phyloP scores from a whole-genome alignment of 2,113 vertebrate species.

The Equus przewalskii region DNA sequence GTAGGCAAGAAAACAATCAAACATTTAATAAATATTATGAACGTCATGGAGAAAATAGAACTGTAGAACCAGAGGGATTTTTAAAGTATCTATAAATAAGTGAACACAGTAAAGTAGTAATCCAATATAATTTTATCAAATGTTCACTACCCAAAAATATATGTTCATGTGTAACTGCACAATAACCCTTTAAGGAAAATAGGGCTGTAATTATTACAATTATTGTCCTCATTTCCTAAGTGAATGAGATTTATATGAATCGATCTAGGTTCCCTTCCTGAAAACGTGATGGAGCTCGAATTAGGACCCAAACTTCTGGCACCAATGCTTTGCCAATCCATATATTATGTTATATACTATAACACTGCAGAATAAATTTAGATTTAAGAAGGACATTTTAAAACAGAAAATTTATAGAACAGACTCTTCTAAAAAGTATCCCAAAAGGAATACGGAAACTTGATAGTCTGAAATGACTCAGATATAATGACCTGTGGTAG shows the following conservation, averaged over 20 bases:
- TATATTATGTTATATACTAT: background rate
- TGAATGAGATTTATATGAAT: background rate
- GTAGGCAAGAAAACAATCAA: background rate
- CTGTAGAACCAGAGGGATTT: background rate
- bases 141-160: background rate
- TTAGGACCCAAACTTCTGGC: background rate
- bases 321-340: background rate
- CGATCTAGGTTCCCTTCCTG: background rate
- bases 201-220: too few relatives aligned
- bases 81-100: background rate
- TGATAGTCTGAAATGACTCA: conserved; percentile 2
- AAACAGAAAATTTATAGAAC: background rate
- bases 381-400: background rate
- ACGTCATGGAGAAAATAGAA: background rate
- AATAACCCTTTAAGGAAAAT: background rate
- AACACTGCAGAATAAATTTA: background rate
- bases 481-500: conserved; percentile 22
- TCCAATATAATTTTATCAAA: conserved; percentile 1
- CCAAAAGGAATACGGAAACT: background rate
- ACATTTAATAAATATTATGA: background rate
- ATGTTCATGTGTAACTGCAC: background rate
- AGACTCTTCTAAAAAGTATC: background rate
- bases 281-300: background rate
- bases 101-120: background rate
- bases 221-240: background rate